Percentiles rank a stretch among this genome's conserved stretches.
phyloP scores from a whole-genome alignment of 37 sponge, comb jelly and placozoan species.

The Beroe ovata region DNA sequence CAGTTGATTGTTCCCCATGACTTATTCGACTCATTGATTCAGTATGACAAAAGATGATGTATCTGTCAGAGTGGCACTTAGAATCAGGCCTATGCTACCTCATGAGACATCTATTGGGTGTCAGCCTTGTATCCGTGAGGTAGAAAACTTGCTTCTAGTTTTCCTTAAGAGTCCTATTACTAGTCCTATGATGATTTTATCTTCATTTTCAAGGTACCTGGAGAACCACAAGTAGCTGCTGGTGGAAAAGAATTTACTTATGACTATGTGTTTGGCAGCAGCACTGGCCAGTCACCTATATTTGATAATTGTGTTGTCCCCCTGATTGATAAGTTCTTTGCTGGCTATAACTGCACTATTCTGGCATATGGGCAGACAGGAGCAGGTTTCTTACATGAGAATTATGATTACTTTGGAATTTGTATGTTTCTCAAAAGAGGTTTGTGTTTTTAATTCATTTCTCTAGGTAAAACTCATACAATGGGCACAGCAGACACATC shows the following conservation, averaged over 20 bases:
- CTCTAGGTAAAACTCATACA: constrained; percentile 57
- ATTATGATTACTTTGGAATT: neutral
- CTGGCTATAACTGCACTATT: constrained; percentile 58
- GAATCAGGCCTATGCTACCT: constrained; percentile 28
- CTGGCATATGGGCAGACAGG: constrained; percentile 59
- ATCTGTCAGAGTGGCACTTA: constrained; percentile 20
- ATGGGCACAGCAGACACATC: constrained; percentile 59
- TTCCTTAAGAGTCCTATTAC: too few species aligned
- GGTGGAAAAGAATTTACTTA: constrained; percentile 60
- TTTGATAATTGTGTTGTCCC: constrained; percentile 48
- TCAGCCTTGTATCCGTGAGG: constrained; percentile 46
- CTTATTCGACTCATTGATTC: too few species aligned
- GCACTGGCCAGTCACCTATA: constrained; percentile 47
- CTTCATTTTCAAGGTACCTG: constrained; percentile 53
- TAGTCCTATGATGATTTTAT: too few species aligned
- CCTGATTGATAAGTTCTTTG: constrained; percentile 58
- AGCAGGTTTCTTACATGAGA: neutral
- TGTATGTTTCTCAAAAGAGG: neutral
- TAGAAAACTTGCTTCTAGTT: neutral
- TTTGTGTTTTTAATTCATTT: neutral
- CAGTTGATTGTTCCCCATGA: too few species aligned
- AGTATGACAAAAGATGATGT: constrained; percentile 60
- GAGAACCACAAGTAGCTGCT: constrained; percentile 38
- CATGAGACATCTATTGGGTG: constrained; percentile 51
- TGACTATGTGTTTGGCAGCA: constrained; percentile 60